Percentiles rank a stretch among this genome's conserved stretches.
These are phyloP conservation scores for Leptopilina syphax DNA, from an alignment of 2,888 invertebrate species.

Conservation along the genomic window DNA sequence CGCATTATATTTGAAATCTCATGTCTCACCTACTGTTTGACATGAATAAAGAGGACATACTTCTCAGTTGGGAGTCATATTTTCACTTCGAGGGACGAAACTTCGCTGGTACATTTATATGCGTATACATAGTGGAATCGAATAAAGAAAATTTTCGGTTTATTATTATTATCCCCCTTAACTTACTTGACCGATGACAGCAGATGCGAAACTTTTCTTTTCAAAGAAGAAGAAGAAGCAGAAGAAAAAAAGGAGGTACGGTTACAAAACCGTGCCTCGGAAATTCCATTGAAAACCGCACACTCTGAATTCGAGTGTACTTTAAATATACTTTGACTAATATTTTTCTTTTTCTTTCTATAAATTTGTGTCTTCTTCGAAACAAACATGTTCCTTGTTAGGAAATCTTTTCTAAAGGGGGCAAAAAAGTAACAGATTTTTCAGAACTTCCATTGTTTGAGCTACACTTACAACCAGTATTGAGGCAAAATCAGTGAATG, in stretches of 20 bases:
- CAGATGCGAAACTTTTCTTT: slow-evolving; percentile 29
- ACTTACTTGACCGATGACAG: slow-evolving; percentile 38
- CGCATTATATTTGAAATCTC: neutral
- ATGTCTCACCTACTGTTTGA: slow-evolving; percentile 29
- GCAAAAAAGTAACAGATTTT: too few species aligned
- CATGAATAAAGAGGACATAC: slow-evolving; percentile 34
- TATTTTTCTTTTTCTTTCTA: neutral
- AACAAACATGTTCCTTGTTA: neutral
- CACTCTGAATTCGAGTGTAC: slow-evolving; percentile 7
- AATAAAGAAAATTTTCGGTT: slow-evolving; percentile 31
- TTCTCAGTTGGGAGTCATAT: slow-evolving; percentile 37
- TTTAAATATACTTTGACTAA: slow-evolving; percentile 15
- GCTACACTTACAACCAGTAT: too few species aligned
- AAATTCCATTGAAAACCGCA: slow-evolving; percentile 14
- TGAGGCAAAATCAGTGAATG: too few species aligned
- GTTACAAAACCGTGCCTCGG: neutral
- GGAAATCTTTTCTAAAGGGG: too few species aligned
- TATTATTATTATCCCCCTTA: slow-evolving; percentile 23
- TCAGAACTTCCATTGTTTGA: too few species aligned
- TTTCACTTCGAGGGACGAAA: slow-evolving; percentile 27
- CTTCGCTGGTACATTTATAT: neutral
- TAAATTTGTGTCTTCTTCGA: neutral
- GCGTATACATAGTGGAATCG: neutral
- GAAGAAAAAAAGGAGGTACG: neutral
- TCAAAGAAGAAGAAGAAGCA: too few species aligned